Base-by-base conservation (phyloP, 2,888 invertebrate species). In the Laspeyria flexula region DNA sequence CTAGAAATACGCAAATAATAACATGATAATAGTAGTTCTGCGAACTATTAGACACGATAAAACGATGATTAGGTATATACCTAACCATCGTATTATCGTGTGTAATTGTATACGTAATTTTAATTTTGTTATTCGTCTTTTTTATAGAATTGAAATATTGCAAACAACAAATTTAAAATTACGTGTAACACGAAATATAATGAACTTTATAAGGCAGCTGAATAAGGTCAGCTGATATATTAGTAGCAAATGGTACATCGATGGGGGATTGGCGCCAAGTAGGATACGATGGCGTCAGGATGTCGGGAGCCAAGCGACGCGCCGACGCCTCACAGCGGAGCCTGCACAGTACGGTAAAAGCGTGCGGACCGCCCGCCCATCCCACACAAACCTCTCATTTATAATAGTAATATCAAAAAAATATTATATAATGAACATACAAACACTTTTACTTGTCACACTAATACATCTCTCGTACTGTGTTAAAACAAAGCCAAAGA, bases 241-340 rank as follows among this genome's bases (percentile, higher is more conserved):
- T 21, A 21, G 21, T 21, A 21, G 21, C 21, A 5, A 21, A 21
- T 21, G 7, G 25, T 25, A 25, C 23, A 43, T 45, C 4, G 23
- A 58, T 43, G 38, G 54, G 51, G 43, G 23, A 30, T 16, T 50
- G 42, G 31, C 16, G 53, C 60, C 63, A 65, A 69, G 45, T 62
- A 39, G 59, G 64, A 58, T 60, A 40, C 65, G 48, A 13, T 51
- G 82, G 81, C 81, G 82, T 81, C 82, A 73, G 79, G 57, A 59
- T 43, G 82, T 60, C 81, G 81, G 77, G 73, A 69, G 75, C 68
- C 69, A 37, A 41, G 55, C 51, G 65, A 51, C 49, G 60, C 63
- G 55, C 40, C 60, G 61, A 38, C 54, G 55, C 53, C 34, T 41
- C 42, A 12, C 35, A 41, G 54, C 60, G 59, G 55, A 55, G 46